These are phyloP conservation scores for Trissolcus brochymenae DNA, from an alignment of 2,888 invertebrate species.

Conservation along the genomic window DNA sequence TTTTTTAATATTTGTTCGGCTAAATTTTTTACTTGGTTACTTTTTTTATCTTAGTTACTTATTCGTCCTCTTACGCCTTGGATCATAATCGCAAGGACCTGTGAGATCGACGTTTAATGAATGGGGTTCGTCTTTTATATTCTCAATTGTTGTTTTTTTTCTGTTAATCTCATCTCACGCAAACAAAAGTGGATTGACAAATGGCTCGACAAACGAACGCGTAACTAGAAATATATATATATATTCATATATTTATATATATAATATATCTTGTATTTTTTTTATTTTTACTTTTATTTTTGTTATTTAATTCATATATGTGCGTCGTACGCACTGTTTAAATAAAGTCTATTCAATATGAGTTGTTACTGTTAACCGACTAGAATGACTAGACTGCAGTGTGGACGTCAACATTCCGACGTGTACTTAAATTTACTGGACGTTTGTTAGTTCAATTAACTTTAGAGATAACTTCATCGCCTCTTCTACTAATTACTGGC, in stretches of 20 bases:
- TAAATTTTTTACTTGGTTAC: slow-evolving; percentile 18
- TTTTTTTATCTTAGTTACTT: slow-evolving; percentile 29
- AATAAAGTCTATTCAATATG: slow-evolving; percentile 66
- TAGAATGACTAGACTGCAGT: slow-evolving; percentile 75
- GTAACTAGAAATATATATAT: slow-evolving; percentile 67
- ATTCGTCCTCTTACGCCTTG: slow-evolving; percentile 15
- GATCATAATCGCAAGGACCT: slow-evolving; percentile 18
- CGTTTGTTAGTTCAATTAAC: slow-evolving; percentile 73
- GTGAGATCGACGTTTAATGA: slow-evolving; percentile 51
- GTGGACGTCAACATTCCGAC: slow-evolving; percentile 72
- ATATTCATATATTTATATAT: slow-evolving; percentile 42
- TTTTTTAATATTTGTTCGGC: neutral
- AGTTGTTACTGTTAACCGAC: slow-evolving; percentile 70
- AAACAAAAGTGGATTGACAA: slow-evolving; percentile 53
- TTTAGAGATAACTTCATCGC: slow-evolving; percentile 68
- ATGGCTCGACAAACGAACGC: slow-evolving; percentile 60
- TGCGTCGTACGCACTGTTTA: slow-evolving; percentile 49
- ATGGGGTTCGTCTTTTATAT: slow-evolving; percentile 20
- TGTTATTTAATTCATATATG: slow-evolving; percentile 31
- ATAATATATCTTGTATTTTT: slow-evolving; percentile 60
- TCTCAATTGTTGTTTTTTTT: slow-evolving; percentile 11
- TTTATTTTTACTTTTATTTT: slow-evolving; percentile 33
- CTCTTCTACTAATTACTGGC: slow-evolving; percentile 70
- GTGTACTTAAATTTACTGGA: slow-evolving; percentile 75
- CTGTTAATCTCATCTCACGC: slow-evolving; percentile 29